A percentile compares a stretch with the other conserved stretches of the same genome.
These are phyloP conservation scores for Cyprinella venusta DNA, from an alignment of 2,797 vertebrate genomes.

Conservation along the genomic window DNA sequence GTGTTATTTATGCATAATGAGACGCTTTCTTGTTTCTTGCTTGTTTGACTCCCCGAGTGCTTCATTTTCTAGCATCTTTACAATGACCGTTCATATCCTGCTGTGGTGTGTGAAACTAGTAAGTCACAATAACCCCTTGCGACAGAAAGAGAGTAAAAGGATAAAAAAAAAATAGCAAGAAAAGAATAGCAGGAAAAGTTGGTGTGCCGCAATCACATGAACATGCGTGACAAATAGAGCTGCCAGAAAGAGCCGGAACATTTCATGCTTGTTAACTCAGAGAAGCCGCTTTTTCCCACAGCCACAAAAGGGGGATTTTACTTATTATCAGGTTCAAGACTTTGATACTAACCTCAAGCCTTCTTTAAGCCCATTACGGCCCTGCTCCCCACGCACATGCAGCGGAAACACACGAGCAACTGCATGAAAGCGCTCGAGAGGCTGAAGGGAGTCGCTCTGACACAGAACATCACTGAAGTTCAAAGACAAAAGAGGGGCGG, in stretches of 20 bases:
- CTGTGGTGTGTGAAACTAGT: neutral
- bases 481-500: slow-evolving; percentile 49
- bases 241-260: slow-evolving; percentile 41
- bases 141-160: neutral
- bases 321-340: slow-evolving; percentile 54
- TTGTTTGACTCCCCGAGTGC: neutral
- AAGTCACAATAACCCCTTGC: slow-evolving; percentile 18
- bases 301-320: slow-evolving; percentile 53
- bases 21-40: neutral
- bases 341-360: slow-evolving; percentile 42
- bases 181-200: slow-evolving; percentile 40
- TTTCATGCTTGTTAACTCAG: slow-evolving; percentile 52
- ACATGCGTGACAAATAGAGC: slow-evolving; percentile 50
- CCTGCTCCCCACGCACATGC: slow-evolving; percentile 17
- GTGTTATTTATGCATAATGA: neutral
- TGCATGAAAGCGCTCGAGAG: slow-evolving; percentile 9
- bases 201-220: slow-evolving; percentile 37
- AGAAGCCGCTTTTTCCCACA: slow-evolving; percentile 35
- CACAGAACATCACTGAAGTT: slow-evolving; percentile 53
- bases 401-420: slow-evolving; percentile 10
- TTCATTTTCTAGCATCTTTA: neutral
- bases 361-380: slow-evolving; percentile 49
- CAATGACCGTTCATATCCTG: neutral
- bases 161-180: neutral
- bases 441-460: slow-evolving; percentile 42